Base-by-base conservation (phyloP, 2,797 vertebrate species). In the Scarus forsteni region DNA sequence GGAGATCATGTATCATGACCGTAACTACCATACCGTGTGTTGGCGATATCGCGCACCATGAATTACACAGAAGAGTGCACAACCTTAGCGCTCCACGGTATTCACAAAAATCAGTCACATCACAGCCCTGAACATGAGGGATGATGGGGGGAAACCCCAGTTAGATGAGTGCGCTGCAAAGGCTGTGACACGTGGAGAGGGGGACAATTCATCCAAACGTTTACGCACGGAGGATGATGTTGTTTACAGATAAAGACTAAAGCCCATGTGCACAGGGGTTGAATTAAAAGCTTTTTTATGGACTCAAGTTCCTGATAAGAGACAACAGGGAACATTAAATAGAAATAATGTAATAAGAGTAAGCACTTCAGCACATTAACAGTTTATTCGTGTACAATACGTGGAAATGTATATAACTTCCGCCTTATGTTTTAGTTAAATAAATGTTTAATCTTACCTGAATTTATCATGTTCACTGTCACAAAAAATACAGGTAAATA, bases 1-100 rank as follows among this genome's bases (percentile, higher is more conserved):
- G 78, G 73, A 77, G 81, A 87, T 85, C 58, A 75, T 69, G 73
- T 74, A 79, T 88, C 85, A 84, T 81, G 71, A 79, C 69, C 74
- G 62, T 56, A 71, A 74, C 60, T 82, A 75, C 57, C 79, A 75
- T 55, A 80, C 79, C 66, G 63, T 65, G 83, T 82, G 79, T 76
- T 83, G 80, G 71, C 70, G 67, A 76, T 77, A 77, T 77, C 73
- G 54, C 85, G 71, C 81, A 85, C 67, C 76, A 75, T 73, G 65
- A 79, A 87, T 91, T 84, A 83, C 84, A 83, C 84, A 86, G 78
- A 65, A 81, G 81, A 83, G 79, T 79, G 88, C 66, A 83, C 80
- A 85, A 78, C 72, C 67, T 70, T 63, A 19, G 60, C 44, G 51
- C 70, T 55, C 63, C 48, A 60, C 54, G 55, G 73, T 76, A 69